Base-by-base conservation (phyloP, 2,113 vertebrate genomes). In the Salvelinus sp. region DNA sequence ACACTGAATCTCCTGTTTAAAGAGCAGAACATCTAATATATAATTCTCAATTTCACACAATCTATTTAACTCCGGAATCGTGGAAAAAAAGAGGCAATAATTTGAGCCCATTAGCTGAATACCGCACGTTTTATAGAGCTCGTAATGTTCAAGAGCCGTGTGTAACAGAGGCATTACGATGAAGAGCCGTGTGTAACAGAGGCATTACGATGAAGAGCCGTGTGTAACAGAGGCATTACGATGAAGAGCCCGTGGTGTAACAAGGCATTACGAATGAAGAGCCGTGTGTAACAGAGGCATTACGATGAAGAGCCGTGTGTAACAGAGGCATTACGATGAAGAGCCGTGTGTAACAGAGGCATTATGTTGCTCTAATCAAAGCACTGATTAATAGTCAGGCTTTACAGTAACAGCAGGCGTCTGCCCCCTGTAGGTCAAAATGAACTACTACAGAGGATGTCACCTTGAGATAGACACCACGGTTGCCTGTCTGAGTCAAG, bases 51-150 rank as follows among this genome's bases (percentile, higher is more conserved):
- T 88, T 90, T 89, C 82, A 87, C 82, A 87, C 78, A 81, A 85
- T 82, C 75, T 73, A 76, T 77, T 87, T 85, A 70, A 82, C 73
- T 69, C 13, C 76, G 44, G 58, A 67, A 80, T 84, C 75, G 80
- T 70, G 78, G 83, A 44, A 10, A 3, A 30, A 22, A 70, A 86
- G 80, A 81, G 66, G 72, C 50, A 74, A 79, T 83, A 79, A 87
- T 82, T 69, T 80, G 74, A 84, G 81, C 88, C 90, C 79, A 87
- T 90, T 90, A 85, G 78, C 78, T 0, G 44, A 87, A 88, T 78
- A 86, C 76, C 79, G 79, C 67, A 73, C 72, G 62, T 81, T 89
- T 89, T 87, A 90, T 84, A 70, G 83, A 76, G 47, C 80, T 83
- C 81, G 72, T 90, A 84, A 89, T 85, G 74, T 83, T 78, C 85